These are phyloP conservation scores for Drosophila multiciliata DNA, from an alignment of 2,888 invertebrate genomes.

Conservation along the genomic window DNA sequence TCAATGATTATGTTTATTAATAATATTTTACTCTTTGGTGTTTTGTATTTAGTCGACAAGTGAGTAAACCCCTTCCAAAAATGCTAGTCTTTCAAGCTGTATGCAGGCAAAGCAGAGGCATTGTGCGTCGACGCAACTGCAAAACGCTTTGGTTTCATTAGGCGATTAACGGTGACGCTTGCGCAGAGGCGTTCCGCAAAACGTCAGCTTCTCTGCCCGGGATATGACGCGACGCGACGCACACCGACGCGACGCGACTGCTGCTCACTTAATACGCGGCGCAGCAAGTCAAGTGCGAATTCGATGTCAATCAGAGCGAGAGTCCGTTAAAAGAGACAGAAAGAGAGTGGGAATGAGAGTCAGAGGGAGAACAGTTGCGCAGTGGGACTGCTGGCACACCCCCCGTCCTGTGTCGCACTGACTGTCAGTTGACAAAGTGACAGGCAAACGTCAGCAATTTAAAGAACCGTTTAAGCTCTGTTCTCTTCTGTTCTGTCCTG, in stretches of 20 bases:
- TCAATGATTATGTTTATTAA: too few relatives aligned
- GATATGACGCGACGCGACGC: neutral
- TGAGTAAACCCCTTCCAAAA: too few relatives aligned
- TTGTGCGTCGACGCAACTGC: constrained; percentile 51
- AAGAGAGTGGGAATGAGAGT: neutral
- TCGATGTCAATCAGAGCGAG: constrained; percentile 64
- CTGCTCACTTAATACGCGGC: constrained; percentile 64
- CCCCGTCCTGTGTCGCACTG: constrained; percentile 9
- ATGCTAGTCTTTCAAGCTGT: too few relatives aligned
- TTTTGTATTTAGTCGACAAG: too few relatives aligned
- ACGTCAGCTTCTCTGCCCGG: neutral
- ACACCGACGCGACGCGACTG: constrained; percentile 2
- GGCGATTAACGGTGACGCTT: constrained; percentile 62
- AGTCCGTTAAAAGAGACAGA: constrained; percentile 38
- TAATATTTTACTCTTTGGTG: too few relatives aligned
- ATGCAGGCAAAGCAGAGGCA: constrained; percentile 12
- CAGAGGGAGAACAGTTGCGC: neutral
- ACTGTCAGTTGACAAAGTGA: constrained; percentile 62
- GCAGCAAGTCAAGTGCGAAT: constrained; percentile 77
- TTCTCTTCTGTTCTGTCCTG: constrained; percentile 21
- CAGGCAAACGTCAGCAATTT: constrained; percentile 77
- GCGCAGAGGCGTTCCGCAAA: constrained; percentile 33
- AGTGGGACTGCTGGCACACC: neutral
- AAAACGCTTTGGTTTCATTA: constrained; percentile 76
- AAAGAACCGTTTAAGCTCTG: constrained; percentile 68